Evolutionary conservation across 2,888 invertebrate genomes (phyloP).

Genomic region (Trichopria drosophilae): DNA sequence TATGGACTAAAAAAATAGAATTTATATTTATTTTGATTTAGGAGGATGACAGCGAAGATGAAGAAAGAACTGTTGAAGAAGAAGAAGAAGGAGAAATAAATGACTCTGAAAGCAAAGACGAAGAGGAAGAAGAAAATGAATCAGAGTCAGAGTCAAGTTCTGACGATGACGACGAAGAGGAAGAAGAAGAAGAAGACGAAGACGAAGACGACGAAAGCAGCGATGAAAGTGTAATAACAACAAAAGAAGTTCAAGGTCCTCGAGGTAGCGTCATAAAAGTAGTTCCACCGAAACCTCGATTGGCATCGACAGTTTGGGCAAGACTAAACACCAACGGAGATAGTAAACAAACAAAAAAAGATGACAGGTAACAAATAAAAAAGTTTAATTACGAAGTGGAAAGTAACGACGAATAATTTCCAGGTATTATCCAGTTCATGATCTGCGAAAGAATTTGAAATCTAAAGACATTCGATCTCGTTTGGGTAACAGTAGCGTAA

Average conservation of each 20-base stretch:
- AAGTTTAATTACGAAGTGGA: too few relatives aligned
- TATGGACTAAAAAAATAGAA: background rate
- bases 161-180: constrained; percentile 27
- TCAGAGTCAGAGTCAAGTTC: constrained; percentile 14
- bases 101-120: constrained; percentile 37
- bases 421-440: constrained; percentile 38
- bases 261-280: constrained; percentile 62
- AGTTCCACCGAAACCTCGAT: constrained; percentile 59
- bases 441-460: constrained; percentile 44
- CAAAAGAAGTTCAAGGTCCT: constrained; percentile 64
- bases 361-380: constrained; percentile 41
- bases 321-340: constrained; percentile 58
- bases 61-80: constrained; percentile 33
- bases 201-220: constrained; percentile 42
- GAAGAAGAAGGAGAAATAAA: constrained; percentile 38
- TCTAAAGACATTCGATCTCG: constrained; percentile 49
- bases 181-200: constrained; percentile 35
- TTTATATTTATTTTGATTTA: constrained; percentile 11
- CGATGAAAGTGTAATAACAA: constrained; percentile 53
- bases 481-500: constrained; percentile 45
- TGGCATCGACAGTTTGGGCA: constrained; percentile 63
- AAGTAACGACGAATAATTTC: constrained; percentile 15
- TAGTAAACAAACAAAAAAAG: constrained; percentile 38
- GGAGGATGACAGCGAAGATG: constrained; percentile 15
- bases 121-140: constrained; percentile 40